Percentiles rank a stretch among this genome's conserved stretches.
phyloP scores from a whole-genome alignment of 2,888 invertebrate genomes.

The Napeogenes sylphis region DNA sequence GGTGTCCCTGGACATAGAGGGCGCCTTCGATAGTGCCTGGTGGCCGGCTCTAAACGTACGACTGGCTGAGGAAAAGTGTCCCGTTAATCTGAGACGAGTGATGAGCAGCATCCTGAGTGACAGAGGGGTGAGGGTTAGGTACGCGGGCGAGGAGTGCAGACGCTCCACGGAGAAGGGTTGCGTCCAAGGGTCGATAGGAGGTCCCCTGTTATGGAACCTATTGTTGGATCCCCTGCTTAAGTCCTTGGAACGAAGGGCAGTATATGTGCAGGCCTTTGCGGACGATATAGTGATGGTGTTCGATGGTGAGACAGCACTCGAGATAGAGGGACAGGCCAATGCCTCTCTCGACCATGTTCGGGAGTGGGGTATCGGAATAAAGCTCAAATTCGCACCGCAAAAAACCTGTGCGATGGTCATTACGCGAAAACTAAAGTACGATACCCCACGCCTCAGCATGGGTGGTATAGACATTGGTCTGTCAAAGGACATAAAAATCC shows the following conservation, averaged over 20 bases:
- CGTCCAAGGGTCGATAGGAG: slow-evolving; percentile 25
- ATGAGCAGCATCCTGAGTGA: slow-evolving; percentile 12
- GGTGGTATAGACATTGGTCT: slow-evolving; percentile 2
- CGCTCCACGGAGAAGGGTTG: slow-evolving; percentile 22
- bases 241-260: background rate
- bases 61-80: slow-evolving; percentile 23
- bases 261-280: background rate
- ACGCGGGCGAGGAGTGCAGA: slow-evolving; percentile 8
- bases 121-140: slow-evolving; percentile 15
- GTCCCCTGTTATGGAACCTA: slow-evolving; percentile 23
- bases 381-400: slow-evolving; percentile 15
- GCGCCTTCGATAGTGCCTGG: slow-evolving; percentile 41
- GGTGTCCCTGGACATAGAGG: slow-evolving; percentile 33
- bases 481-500: slow-evolving; percentile 9
- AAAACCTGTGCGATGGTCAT: background rate
- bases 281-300: slow-evolving; percentile 7
- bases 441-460: slow-evolving; percentile 14
- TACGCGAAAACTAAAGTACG: background rate
- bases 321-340: slow-evolving; percentile 15
- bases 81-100: slow-evolving; percentile 2
- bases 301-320: background rate
- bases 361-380: slow-evolving; percentile 14
- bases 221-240: slow-evolving; percentile 19
- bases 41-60: slow-evolving; percentile 32
- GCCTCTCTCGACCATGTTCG: slow-evolving; percentile 8